phyloP scores from a whole-genome alignment of 2,888 invertebrate species.

The Strigamia transsilvanica region DNA sequence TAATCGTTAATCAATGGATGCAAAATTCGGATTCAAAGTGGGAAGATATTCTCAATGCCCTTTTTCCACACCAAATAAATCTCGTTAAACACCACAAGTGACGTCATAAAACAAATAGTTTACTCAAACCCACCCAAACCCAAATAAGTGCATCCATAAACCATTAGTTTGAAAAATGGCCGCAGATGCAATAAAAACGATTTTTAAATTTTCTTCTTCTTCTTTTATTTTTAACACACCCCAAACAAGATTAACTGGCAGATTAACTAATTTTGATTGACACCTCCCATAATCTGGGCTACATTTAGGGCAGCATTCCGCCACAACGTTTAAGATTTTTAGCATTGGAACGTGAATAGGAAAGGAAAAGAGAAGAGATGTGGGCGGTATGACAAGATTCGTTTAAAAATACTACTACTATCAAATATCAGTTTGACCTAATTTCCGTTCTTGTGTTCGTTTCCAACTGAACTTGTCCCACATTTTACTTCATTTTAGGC shows the following conservation, averaged over 20 bases:
- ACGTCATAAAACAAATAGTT: too few relatives aligned
- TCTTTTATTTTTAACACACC: not conserved
- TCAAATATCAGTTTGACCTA: conserved; percentile 42
- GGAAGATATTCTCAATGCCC: too few relatives aligned
- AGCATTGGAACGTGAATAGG: too few relatives aligned
- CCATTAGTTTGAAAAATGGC: too few relatives aligned
- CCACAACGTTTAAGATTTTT: not conserved
- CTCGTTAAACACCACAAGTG: too few relatives aligned
- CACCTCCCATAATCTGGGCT: not conserved
- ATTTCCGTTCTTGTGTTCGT: conserved; percentile 6
- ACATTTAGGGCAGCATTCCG: not conserved
- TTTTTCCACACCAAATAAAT: too few relatives aligned
- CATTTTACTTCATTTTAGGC: conserved; percentile 40
- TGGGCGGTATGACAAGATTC: not conserved
- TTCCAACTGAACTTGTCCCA: conserved; percentile 35
- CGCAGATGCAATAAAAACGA: not conserved
- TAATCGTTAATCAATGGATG: too few relatives aligned
- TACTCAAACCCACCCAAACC: too few relatives aligned
- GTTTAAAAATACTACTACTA: conserved; percentile 31
- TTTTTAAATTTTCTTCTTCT: not conserved
- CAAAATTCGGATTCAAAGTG: too few relatives aligned
- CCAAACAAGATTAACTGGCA: not conserved
- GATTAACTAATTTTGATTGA: not conserved
- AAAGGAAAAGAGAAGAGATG: not conserved
- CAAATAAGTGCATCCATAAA: too few relatives aligned